Evolutionary conservation across 2,797 vertebrate genomes (phyloP), one percentile per base, ranked within the genome.

Genomic region (Hipposideros larvatus): DNA sequence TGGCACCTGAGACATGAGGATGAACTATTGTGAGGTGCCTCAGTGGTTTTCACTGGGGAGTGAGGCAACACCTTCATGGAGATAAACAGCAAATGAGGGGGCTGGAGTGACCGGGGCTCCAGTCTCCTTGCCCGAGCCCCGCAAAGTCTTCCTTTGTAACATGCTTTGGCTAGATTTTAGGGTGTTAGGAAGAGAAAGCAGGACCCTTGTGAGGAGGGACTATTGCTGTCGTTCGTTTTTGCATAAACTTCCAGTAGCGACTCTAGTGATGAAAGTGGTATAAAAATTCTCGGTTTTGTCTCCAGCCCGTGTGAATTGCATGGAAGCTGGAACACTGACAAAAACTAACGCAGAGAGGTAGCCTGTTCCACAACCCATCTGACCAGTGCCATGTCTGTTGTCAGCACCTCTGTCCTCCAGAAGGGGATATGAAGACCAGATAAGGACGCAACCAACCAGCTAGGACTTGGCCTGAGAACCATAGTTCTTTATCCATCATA

Each of bases 361-460:
- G 37, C 31, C 31, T 2, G 8, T 0, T 43, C 82, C 28, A 70
- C 5, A 21, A 16, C 61, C 48, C 34, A 24, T 41, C 51, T 34
- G 34, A 15, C 13, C 0, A 5, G 37, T 13, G 51, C 43, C 61
- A 26, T 0, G 0, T 53, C 53, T 61, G 59, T 21, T 7, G 11
- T 70, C 21, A 3, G 2, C 19, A 11, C 53, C 51, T 46, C 55
- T 16, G 43, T 22, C 34, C 11, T 37, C 53, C 18, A 5, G 9
- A 22, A 34, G 10, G 75, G 68, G 48, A n/a, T 77, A 48, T 2
- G 9, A 21, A 46, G 71, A 7, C 61, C n/a, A 21, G 71, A 19
- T 0, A 2, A 90, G 53, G 71, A 26, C 43, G 28, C 13, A 14
- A 1, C 37, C 6, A 0, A 4, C 0, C 2, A 19, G 11, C 21